A percentile compares a stretch with the other conserved stretches of the same genome.
Evolutionary conservation across 1,140 invertebrate genomes (phyloP).

Genomic region (Drosophila sulfurigaster): DNA sequence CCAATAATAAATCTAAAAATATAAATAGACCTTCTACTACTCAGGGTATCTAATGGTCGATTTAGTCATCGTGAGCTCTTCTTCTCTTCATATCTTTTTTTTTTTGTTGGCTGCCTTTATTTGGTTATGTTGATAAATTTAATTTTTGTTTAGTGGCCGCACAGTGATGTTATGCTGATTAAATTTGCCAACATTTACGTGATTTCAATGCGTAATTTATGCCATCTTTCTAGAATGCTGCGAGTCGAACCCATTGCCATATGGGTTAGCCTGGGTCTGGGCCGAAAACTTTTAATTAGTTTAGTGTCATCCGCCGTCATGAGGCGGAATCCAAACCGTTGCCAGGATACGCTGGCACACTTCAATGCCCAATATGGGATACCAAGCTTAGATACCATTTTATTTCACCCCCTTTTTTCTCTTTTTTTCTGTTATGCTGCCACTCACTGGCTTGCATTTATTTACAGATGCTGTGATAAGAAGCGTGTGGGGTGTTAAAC

Average conservation of each 20-base stretch:
- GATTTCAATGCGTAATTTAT: slow-evolving; percentile 82
- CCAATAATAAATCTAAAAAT: too few species aligned
- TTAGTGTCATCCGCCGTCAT: slow-evolving; percentile 61
- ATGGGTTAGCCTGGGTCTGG: slow-evolving; percentile 42
- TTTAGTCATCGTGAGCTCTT: too few species aligned
- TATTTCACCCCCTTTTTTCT: neutral
- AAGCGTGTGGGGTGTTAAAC: slow-evolving; percentile 54
- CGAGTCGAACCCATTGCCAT: slow-evolving; percentile 42
- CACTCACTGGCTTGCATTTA: slow-evolving; percentile 9
- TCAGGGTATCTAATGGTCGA: neutral
- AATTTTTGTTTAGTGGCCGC: slow-evolving; percentile 75
- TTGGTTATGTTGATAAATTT: slow-evolving; percentile 81
- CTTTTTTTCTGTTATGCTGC: neutral
- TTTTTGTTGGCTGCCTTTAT: slow-evolving; percentile 49
- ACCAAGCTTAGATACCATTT: neutral
- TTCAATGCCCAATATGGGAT: slow-evolving; percentile 27
- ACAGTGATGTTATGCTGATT: slow-evolving; percentile 70
- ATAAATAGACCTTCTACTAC: neutral
- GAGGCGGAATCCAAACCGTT: neutral
- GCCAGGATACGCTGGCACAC: slow-evolving; percentile 7
- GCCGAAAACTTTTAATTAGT: slow-evolving; percentile 76
- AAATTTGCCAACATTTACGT: slow-evolving; percentile 79
- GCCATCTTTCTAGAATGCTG: slow-evolving; percentile 31
- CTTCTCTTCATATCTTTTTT: neutral
- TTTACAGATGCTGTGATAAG: slow-evolving; percentile 55